Percentiles rank a stretch among this genome's conserved stretches.
Conservation (phyloP, 37 sponge, comb jelly and placozoan species). For the Aphrocallistes beatrix region DNA sequence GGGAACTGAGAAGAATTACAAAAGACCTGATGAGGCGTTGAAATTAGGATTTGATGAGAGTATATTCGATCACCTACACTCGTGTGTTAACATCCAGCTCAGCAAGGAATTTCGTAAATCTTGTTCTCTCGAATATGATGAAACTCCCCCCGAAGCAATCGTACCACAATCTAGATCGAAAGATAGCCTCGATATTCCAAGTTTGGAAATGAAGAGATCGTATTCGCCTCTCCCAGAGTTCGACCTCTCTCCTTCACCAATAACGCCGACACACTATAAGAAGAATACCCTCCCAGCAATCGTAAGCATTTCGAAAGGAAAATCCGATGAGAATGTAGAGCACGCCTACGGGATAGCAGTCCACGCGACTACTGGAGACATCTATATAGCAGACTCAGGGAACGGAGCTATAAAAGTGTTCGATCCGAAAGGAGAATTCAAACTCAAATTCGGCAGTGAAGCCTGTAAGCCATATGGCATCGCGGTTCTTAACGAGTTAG, state of each 20-base stretch:
- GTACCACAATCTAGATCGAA: neutral
- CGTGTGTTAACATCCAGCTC: neutral
- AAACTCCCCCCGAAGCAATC: neutral
- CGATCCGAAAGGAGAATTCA: neutral
- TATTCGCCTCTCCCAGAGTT: neutral
- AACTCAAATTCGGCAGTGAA: neutral
- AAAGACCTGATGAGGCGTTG: neutral
- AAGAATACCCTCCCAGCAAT: neutral
- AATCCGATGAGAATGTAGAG: neutral
- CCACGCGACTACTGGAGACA: neutral
- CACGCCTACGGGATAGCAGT: neutral
- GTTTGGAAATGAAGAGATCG: neutral
- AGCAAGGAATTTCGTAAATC: constrained; percentile 7
- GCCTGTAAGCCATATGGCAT: constrained; percentile 4
- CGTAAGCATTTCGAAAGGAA: neutral
- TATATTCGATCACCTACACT: neutral
- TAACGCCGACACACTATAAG: neutral
- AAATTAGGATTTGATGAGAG: neutral
- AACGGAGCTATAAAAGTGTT: neutral
- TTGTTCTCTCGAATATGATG: neutral
- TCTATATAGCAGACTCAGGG: neutral
- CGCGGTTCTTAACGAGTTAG: neutral
- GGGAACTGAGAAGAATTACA: neutral
- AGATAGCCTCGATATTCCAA: neutral
- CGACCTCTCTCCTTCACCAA: neutral